These are phyloP conservation scores for Nebria salina DNA, from an alignment of 2,888 invertebrate species.

Conservation along the genomic window DNA sequence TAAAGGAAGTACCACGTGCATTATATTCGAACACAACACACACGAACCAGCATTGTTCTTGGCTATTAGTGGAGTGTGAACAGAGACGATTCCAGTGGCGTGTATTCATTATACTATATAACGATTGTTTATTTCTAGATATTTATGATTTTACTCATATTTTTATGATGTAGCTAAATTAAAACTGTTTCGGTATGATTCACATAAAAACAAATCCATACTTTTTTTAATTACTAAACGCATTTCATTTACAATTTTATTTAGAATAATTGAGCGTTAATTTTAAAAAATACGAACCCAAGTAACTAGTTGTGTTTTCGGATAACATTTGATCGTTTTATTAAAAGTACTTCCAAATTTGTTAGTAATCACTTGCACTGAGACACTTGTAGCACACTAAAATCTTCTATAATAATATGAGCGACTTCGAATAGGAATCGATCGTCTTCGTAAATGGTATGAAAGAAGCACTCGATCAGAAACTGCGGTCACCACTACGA, in stretches of 20 bases:
- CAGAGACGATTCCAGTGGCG: background rate
- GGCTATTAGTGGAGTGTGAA: constrained; percentile 4
- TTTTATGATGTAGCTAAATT: no score
- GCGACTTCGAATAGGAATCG: background rate
- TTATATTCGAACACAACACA: constrained; percentile 4
- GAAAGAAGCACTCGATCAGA: background rate
- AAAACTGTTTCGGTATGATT: no score
- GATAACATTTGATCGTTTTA: no score
- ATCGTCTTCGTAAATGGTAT: background rate
- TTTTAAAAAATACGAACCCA: no score
- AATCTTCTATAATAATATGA: background rate
- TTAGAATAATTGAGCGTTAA: no score
- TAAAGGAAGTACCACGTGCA: constrained; percentile 17
- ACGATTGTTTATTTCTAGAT: background rate
- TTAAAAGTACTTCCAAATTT: no score
- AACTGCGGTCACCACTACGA: background rate
- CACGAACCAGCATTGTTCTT: background rate
- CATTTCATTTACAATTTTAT: no score
- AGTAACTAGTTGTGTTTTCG: no score
- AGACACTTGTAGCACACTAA: background rate
- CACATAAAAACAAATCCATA: no score
- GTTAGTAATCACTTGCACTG: no score
- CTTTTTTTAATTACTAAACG: no score
- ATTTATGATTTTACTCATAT: no score
- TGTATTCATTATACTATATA: background rate